Percentiles rank a stretch among this genome's conserved stretches.
Conservation (phyloP, 2,888 invertebrate species). For the Dynastes grantii region DNA sequence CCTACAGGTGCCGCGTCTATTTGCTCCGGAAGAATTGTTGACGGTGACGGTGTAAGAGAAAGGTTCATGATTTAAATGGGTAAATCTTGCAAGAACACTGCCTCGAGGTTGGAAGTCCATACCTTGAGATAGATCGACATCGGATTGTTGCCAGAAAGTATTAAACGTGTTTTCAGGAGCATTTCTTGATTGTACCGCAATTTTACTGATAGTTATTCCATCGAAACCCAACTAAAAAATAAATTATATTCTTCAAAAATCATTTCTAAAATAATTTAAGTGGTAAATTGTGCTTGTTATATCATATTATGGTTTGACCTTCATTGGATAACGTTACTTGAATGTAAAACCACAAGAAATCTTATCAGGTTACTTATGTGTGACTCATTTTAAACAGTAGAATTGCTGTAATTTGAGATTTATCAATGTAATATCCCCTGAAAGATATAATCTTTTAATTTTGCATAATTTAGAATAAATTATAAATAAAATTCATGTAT, state of each 20-base stretch:
- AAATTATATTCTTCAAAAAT: background rate
- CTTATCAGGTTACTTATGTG: no score
- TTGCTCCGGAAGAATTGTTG: conserved; percentile 72
- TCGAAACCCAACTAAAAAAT: conserved; percentile 75
- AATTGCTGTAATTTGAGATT: no score
- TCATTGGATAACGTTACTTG: no score
- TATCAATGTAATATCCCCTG: no score
- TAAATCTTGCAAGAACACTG: conserved; percentile 81
- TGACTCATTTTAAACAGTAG: no score
- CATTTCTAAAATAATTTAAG: no score
- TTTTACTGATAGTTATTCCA: conserved; percentile 75
- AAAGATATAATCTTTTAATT: no score
- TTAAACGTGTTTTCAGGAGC: conserved; percentile 74
- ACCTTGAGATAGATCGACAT: conserved; percentile 84
- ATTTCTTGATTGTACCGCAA: conserved; percentile 73
- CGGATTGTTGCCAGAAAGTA: conserved; percentile 87
- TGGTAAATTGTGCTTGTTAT: no score
- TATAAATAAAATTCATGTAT: background rate
- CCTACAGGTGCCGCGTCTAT: conserved; percentile 77
- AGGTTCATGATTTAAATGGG: conserved; percentile 84
- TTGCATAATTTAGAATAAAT: background rate
- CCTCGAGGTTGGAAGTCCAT: conserved; percentile 88
- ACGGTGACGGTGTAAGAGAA: conserved; percentile 76
- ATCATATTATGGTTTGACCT: background rate
- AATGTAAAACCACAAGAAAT: no score